phyloP scores from a whole-genome alignment of 2,797 vertebrate species.

The Pitangus sulphuratus region DNA sequence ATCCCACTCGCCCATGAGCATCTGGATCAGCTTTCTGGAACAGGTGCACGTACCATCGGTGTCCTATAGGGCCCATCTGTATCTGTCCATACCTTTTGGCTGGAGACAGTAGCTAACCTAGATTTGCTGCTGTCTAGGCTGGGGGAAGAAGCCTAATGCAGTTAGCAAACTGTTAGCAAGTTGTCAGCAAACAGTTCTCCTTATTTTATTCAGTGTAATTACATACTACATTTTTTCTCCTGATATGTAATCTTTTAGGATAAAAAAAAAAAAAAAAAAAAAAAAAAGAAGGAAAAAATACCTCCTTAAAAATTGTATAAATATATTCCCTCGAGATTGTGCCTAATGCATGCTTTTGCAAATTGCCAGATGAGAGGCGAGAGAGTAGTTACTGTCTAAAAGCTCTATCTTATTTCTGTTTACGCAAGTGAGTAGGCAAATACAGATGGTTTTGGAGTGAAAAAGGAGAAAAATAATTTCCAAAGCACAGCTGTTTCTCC shows the following conservation, averaged over 20 bases:
- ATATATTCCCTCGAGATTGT: neutral
- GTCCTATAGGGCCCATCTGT: neutral
- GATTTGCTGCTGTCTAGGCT: neutral
- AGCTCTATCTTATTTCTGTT: neutral
- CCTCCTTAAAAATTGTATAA: neutral
- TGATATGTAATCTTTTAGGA: neutral
- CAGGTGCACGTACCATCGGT: neutral
- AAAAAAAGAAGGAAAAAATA: neutral
- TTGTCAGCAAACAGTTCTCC: neutral
- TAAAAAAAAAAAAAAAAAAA: neutral
- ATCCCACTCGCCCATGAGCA: neutral
- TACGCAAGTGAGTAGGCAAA: neutral
- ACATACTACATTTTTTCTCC: neutral
- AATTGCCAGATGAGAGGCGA: neutral
- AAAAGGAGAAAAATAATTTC: neutral
- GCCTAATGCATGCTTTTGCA: neutral
- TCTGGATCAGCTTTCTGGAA: slow-evolving; percentile 11
- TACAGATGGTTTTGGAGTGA: neutral
- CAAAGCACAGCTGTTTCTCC: neutral
- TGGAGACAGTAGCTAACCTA: neutral
- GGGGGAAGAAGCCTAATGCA: neutral
- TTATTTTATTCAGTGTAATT: neutral
- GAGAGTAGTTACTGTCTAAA: neutral
- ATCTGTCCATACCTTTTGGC: neutral
- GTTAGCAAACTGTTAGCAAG: neutral